phyloP scores from a whole-genome alignment of 1,140 invertebrate species.

The Drosophila funebris region DNA sequence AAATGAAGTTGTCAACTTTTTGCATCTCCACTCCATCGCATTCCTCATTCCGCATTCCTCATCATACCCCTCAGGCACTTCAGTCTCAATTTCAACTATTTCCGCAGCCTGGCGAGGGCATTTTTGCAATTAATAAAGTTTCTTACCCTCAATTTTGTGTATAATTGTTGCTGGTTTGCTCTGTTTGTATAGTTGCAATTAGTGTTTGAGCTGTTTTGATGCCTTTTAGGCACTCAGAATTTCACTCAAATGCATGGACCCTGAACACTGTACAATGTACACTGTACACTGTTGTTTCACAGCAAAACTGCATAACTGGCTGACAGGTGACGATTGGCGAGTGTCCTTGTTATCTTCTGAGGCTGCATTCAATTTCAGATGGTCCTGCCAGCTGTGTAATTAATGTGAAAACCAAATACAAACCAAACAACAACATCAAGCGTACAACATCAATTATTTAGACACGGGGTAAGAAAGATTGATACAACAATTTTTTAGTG shows the following conservation, averaged over 20 bases:
- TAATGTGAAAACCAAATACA: conserved; percentile 66
- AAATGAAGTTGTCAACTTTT: conserved; percentile 81
- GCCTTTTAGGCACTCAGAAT: conserved; percentile 79
- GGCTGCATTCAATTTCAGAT: conserved; percentile 16
- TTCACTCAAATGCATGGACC: conserved; percentile 68
- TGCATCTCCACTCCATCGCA: conserved; percentile 21
- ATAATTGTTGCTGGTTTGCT: conserved; percentile 73
- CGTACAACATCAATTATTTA: neutral
- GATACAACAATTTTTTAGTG: neutral
- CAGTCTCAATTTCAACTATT: conserved; percentile 79
- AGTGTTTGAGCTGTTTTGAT: conserved; percentile 77
- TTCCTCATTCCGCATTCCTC: neutral
- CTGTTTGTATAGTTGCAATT: conserved; percentile 77
- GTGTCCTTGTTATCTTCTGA: neutral
- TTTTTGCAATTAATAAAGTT: conserved; percentile 81
- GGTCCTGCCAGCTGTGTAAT: conserved; percentile 58
- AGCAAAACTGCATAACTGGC: neutral
- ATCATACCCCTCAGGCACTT: conserved; percentile 14
- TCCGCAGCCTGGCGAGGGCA: conserved; percentile 64
- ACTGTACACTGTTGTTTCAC: neutral
- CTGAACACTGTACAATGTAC: conserved; percentile 42
- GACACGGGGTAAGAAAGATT: neutral
- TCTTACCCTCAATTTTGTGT: conserved; percentile 80
- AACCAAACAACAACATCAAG: conserved; percentile 5
- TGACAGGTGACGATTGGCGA: neutral